Percentiles rank a stretch among this genome's conserved stretches.
phyloP scores from a whole-genome alignment of 2,113 vertebrate genomes.

The Channa maculata region DNA sequence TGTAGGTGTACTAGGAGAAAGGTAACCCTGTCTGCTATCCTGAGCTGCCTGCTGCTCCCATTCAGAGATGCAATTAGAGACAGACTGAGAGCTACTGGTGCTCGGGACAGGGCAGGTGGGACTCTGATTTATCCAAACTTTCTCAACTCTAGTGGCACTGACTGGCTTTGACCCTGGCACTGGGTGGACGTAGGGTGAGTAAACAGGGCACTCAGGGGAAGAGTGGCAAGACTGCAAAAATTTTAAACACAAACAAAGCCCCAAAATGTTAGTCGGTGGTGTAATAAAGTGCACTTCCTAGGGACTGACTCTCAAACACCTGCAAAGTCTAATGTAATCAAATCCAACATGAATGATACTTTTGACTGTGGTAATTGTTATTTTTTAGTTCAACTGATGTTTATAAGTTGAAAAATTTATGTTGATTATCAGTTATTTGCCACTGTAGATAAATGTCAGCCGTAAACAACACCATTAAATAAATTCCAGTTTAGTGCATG shows the following conservation, averaged over 20 bases:
- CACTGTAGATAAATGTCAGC: no score
- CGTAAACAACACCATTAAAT: no score
- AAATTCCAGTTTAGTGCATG: no score
- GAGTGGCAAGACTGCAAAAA: slow-evolving; percentile 74
- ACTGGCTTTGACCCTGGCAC: slow-evolving; percentile 41
- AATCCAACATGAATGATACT: no score
- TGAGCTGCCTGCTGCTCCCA: slow-evolving; percentile 85
- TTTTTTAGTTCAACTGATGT: no score
- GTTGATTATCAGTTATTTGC: no score
- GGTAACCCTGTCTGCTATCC: slow-evolving; percentile 72
- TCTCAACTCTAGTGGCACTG: slow-evolving; percentile 40
- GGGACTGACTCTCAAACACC: no score
- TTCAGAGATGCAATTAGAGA: slow-evolving; percentile 65
- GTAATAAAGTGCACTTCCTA: not conserved
- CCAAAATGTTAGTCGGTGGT: not conserved
- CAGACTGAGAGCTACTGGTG: slow-evolving; percentile 85
- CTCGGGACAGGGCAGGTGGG: slow-evolving; percentile 58
- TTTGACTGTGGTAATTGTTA: no score
- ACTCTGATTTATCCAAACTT: slow-evolving; percentile 23
- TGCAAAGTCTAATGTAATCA: no score
- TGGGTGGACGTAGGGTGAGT: slow-evolving; percentile 75
- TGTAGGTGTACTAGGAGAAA: slow-evolving; percentile 44
- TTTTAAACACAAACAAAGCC: not conserved
- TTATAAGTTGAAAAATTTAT: no score
- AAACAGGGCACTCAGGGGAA: slow-evolving; percentile 70